phyloP scores from a whole-genome alignment of 2,888 invertebrate species.

The Andrena haemorrhoa region DNA sequence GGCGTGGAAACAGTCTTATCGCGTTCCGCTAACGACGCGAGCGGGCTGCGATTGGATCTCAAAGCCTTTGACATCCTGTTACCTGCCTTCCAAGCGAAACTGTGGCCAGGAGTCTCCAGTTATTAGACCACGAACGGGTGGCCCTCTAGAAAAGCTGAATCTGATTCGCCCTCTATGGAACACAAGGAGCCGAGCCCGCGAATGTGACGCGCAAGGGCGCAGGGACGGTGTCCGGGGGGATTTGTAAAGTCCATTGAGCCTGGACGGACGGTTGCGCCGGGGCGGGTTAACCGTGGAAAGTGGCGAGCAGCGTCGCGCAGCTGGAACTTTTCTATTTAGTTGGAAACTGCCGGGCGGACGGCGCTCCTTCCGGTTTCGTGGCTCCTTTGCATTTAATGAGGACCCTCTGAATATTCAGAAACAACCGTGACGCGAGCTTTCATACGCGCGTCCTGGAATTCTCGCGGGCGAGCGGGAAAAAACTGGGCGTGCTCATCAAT shows the following conservation, averaged over 20 bases:
- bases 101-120: too few species aligned
- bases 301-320: conserved; percentile 33
- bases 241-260: conserved; percentile 31
- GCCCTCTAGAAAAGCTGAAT: neutral
- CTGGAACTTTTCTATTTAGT: conserved; percentile 59
- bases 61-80: conserved; percentile 3
- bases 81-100: neutral
- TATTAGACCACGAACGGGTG: neutral
- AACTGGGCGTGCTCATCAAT: conserved; percentile 38
- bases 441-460: neutral
- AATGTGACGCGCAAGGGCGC: neutral
- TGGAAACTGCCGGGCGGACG: conserved; percentile 26
- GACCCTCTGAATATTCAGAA: conserved; percentile 57
- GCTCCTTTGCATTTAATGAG: conserved; percentile 63
- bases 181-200: neutral
- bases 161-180: neutral
- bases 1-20: neutral
- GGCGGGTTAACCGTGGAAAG: conserved; percentile 23
- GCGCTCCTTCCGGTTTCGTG: conserved; percentile 53
- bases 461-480: neutral
- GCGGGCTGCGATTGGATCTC: neutral
- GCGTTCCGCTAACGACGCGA: neutral
- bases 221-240: neutral
- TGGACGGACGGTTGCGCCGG: conserved; percentile 9
- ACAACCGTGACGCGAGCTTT: conserved; percentile 28